phyloP scores from a whole-genome alignment of 2,888 invertebrate species.

The Tachina grossa region DNA sequence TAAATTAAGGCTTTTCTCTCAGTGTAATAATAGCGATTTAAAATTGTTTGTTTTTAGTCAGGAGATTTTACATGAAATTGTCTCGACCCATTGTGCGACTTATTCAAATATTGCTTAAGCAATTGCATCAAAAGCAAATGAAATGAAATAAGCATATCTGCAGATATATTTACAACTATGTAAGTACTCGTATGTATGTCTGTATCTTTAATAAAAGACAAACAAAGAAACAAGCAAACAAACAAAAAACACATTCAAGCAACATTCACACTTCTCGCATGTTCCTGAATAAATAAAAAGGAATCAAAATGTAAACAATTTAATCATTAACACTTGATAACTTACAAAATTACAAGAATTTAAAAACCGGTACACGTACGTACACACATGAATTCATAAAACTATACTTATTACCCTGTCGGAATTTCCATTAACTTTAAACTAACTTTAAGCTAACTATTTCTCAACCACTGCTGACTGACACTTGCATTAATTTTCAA shows the following conservation, averaged over 20 bases:
- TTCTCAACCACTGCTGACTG: no score
- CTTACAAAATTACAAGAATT: background rate
- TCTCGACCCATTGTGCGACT: background rate
- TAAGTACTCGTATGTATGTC: no score
- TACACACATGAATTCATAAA: background rate
- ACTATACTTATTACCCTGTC: background rate
- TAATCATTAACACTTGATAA: constrained; percentile 57
- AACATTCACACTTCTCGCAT: background rate
- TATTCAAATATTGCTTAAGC: background rate
- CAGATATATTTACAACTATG: background rate
- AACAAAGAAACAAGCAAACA: background rate
- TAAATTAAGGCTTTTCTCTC: no score
- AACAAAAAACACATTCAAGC: background rate
- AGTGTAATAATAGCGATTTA: no score
- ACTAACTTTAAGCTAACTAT: no score
- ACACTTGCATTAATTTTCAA: no score
- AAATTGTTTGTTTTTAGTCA: background rate
- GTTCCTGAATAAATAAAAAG: constrained; percentile 26
- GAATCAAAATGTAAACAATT: constrained; percentile 45
- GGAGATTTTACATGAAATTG: background rate
- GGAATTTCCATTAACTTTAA: no score
- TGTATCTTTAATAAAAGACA: constrained; percentile 42
- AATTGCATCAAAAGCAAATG: background rate
- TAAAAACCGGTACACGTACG: background rate
- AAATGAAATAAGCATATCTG: constrained; percentile 15